Evolutionary conservation across 2,888 invertebrate species (phyloP).

Genomic region (Stenchaetothrips biformis): DNA sequence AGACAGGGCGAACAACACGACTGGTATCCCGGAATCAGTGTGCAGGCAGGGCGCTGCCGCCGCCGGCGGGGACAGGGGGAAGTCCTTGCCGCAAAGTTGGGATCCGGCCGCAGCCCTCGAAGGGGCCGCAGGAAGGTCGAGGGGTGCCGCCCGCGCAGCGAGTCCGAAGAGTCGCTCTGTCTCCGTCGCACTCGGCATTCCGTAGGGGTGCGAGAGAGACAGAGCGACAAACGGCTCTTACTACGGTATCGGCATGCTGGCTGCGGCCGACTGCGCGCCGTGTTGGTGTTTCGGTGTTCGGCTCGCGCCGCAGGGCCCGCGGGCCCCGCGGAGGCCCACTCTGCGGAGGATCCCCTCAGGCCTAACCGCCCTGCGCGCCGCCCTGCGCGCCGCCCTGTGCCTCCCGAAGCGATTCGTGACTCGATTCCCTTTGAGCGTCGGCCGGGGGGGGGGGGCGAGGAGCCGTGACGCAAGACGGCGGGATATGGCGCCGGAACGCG

Average conservation of each 20-base stretch:
- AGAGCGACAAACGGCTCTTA: neutral
- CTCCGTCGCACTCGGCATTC: neutral
- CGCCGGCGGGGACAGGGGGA: too few relatives aligned
- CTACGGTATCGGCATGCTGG: neutral
- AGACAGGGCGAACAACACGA: too few relatives aligned
- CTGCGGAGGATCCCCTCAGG: neutral
- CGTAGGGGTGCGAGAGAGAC: neutral
- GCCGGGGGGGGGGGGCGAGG: too few relatives aligned
- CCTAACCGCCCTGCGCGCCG: neutral
- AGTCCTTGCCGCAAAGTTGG: too few relatives aligned
- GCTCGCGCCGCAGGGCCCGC: neutral
- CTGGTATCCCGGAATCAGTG: too few relatives aligned
- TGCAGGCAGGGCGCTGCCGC: too few relatives aligned
- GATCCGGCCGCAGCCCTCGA: too few relatives aligned
- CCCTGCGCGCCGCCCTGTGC: neutral
- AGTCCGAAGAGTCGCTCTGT: neutral
- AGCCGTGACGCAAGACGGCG: too few relatives aligned
- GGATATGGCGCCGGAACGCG: too few relatives aligned
- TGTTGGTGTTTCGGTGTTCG: neutral
- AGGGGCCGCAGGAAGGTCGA: too few relatives aligned
- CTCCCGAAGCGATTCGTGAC: neutral
- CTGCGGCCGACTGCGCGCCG: too few relatives aligned
- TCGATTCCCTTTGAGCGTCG: too few relatives aligned
- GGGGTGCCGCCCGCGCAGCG: neutral
- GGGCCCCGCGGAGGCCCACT: neutral